Conservation (phyloP, 2,113 vertebrate genomes). For the Actinemys pallida region DNA sequence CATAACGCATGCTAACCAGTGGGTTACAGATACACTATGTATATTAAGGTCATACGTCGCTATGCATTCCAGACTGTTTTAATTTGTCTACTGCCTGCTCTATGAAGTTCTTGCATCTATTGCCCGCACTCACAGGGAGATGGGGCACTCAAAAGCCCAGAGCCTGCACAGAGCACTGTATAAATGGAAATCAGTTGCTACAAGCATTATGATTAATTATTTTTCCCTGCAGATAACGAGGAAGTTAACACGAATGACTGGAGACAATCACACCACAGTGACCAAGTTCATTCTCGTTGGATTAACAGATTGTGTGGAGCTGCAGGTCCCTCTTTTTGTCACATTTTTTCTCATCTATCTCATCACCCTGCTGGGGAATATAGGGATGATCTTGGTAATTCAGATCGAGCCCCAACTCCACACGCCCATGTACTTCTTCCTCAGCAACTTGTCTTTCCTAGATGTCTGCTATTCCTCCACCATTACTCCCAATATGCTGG, state of each 20-base stretch:
- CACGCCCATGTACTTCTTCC: conserved; percentile 69
- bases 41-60: too few species aligned
- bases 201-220: too few species aligned
- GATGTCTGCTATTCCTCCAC: conserved; percentile 69
- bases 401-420: conserved; percentile 27
- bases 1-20: too few species aligned
- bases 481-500: conserved; percentile 66
- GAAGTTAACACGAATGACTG: conserved; percentile 28
- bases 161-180: too few species aligned
- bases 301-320: conserved; percentile 52
- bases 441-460: conserved; percentile 63
- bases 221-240: too few species aligned
- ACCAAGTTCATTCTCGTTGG: conserved; percentile 68
- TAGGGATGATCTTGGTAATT: conserved; percentile 62
- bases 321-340: conserved; percentile 58
- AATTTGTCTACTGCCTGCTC: too few species aligned
- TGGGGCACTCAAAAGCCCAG: too few species aligned
- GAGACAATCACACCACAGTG: conserved; percentile 42
- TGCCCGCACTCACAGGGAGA: too few species aligned
- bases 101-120: too few species aligned
- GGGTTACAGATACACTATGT: too few species aligned
- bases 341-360: conserved; percentile 61
- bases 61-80: too few species aligned
- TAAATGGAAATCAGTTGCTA: too few species aligned
- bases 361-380: conserved; percentile 53